Percentiles rank a stretch among this genome's conserved stretches.
These are phyloP conservation scores for Phenacoccus solenopsis DNA, from an alignment of 1,140 invertebrate species.

Conservation along the genomic window DNA sequence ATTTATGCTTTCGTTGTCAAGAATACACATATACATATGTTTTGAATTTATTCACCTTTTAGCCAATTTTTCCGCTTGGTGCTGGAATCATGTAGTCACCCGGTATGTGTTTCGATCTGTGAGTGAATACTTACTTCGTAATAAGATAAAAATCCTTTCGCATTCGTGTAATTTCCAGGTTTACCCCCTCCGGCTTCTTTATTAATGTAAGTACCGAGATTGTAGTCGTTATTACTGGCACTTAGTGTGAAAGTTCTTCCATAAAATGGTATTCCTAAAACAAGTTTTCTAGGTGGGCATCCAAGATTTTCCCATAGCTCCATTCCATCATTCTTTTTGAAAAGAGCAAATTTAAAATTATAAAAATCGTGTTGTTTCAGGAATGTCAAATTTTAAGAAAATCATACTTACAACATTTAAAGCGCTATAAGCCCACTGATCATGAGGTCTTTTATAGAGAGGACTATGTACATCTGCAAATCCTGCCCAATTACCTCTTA, in stretches of 20 bases:
- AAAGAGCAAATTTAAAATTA: background rate
- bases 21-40: background rate
- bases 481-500: constrained; percentile 82
- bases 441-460: constrained; percentile 65
- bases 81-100: too few relatives aligned
- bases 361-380: background rate
- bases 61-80: too few relatives aligned
- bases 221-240: constrained; percentile 65
- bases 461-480: constrained; percentile 78
- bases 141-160: constrained; percentile 62
- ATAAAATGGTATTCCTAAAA: constrained; percentile 50
- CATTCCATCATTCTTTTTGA: constrained; percentile 61
- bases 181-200: constrained; percentile 74
- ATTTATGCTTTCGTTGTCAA: background rate
- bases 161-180: constrained; percentile 70
- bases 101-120: too few relatives aligned
- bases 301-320: constrained; percentile 75
- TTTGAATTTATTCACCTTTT: too few relatives aligned
- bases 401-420: constrained; percentile 62
- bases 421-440: constrained; percentile 76
- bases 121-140: constrained; percentile 50
- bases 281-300: constrained; percentile 70
- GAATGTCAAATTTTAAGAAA: background rate
- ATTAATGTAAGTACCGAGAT: constrained; percentile 48
- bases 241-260: constrained; percentile 40